These are phyloP conservation scores for Tetragonula clypearis DNA, from an alignment of 1,140 invertebrate genomes.

Conservation along the genomic window DNA sequence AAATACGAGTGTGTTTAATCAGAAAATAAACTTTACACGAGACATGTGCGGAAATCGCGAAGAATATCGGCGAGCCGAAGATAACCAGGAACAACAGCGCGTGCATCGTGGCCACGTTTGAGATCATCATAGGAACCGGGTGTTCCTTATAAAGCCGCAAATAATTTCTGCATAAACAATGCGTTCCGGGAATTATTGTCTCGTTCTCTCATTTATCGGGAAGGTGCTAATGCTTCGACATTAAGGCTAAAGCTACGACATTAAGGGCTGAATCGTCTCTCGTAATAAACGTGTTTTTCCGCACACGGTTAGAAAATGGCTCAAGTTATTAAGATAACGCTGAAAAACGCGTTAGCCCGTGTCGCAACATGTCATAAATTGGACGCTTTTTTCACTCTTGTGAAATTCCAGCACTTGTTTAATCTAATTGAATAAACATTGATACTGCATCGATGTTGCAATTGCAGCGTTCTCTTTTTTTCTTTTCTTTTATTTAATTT, in stretches of 20 bases:
- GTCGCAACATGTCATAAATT: constrained; percentile 21
- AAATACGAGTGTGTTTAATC: neutral
- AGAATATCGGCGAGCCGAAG: neutral
- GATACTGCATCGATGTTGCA: neutral
- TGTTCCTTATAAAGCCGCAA: constrained; percentile 21
- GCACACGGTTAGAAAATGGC: constrained; percentile 22
- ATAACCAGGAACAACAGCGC: neutral
- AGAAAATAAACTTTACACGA: neutral
- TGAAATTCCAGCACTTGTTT: neutral
- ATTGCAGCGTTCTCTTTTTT: neutral
- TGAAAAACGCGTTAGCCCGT: too few relatives aligned
- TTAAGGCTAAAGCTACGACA: constrained; percentile 26
- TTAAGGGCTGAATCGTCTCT: constrained; percentile 23
- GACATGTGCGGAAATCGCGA: neutral
- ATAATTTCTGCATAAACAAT: constrained; percentile 16
- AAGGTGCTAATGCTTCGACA: constrained; percentile 24
- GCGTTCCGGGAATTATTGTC: neutral
- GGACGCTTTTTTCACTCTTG: neutral
- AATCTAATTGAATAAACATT: neutral
- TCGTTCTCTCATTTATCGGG: constrained; percentile 2
- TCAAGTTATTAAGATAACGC: constrained; percentile 47
- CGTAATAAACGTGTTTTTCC: neutral
- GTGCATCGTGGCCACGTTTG: constrained; percentile 7
- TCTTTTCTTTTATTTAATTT: too few relatives aligned
- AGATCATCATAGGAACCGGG: neutral